Base-by-base conservation (phyloP, 2,113 vertebrate genomes). In the Pluvialis apricaria region DNA sequence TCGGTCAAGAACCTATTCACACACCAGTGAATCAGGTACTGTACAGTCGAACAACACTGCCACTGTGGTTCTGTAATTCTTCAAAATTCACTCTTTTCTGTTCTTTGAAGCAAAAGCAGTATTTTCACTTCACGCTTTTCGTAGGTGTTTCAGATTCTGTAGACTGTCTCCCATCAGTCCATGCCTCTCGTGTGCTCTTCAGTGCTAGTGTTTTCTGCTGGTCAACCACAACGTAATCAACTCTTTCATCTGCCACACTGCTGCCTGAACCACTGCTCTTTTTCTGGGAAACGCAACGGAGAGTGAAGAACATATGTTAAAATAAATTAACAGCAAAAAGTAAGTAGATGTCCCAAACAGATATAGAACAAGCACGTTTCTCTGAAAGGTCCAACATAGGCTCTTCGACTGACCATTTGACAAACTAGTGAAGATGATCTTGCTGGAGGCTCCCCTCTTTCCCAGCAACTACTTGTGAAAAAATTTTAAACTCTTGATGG, bases 141-240 rank as follows among this genome's bases (percentile, higher is more conserved):
- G 97, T 97, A 76, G 98, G 98, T 1, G 98, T 99, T 91, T 99
- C 99, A 0, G 99, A 99, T 88, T 99, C 99, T 2, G 99, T 99
- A 60, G 98, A 99, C 97, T 99, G 99, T 18, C 99, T 98, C 45
- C 98, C 99, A 9, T 99, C 99, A 26, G 98, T 99, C 99, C 99
- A 99, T 55, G 99, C 99, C 95, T 99, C 99, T 51, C 99, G 97
- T 19, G 99, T 99, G 97, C 98, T 99, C 97, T 99, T 99, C 57
- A 99, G 98, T 36, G 99, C 99, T 75, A 99, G 98, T 0, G 99
- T 99, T 79, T 99, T 98, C 96, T 99, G 99, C 92, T 99, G 99
- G 97, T 99, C 99, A 42, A 99, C 99, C 68, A 99, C 99, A 34
- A 99, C 99, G 0, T 99, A 99, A 97, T 99, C 99, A 13, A 99